These are phyloP conservation scores for Saimiri boliviensis DNA, from an alignment of 2,113 vertebrate genomes.

Conservation along the genomic window DNA sequence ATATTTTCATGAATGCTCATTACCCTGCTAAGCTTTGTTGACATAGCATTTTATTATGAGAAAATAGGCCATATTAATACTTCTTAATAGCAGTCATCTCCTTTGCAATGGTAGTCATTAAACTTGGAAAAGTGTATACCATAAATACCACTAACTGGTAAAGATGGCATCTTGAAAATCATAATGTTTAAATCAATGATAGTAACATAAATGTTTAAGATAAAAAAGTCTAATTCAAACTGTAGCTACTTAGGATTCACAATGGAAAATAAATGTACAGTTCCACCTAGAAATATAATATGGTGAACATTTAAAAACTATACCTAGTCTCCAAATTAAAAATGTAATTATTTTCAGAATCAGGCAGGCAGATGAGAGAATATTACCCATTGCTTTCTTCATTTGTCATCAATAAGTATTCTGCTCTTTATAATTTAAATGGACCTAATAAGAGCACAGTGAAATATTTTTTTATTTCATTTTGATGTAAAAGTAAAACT, in stretches of 20 bases:
- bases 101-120: slow-evolving; percentile 35
- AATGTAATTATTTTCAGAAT: slow-evolving; percentile 28
- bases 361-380: not conserved
- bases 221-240: slow-evolving; percentile 68
- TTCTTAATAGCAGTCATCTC: slow-evolving; percentile 55
- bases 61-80: slow-evolving; percentile 57
- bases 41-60: slow-evolving; percentile 51
- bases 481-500: slow-evolving; percentile 49
- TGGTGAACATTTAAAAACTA: not conserved
- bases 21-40: slow-evolving; percentile 53
- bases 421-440: slow-evolving; percentile 60
- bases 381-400: slow-evolving; percentile 19
- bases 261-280: not conserved
- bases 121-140: slow-evolving; percentile 67
- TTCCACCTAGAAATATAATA: not conserved
- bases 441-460: slow-evolving; percentile 36
- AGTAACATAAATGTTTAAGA: slow-evolving; percentile 68
- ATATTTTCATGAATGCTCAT: slow-evolving; percentile 65
- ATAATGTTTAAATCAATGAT: slow-evolving; percentile 75
- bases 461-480: slow-evolving; percentile 46
- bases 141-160: slow-evolving; percentile 69
- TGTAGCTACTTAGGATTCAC: not conserved
- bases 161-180: slow-evolving; percentile 65
- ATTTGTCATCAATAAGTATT: slow-evolving; percentile 39
- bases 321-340: slow-evolving; percentile 7